Percentiles rank a stretch among this genome's conserved stretches.
Evolutionary conservation across 2,888 invertebrate species (phyloP).

Genomic region (Dascillus cervinus): DNA sequence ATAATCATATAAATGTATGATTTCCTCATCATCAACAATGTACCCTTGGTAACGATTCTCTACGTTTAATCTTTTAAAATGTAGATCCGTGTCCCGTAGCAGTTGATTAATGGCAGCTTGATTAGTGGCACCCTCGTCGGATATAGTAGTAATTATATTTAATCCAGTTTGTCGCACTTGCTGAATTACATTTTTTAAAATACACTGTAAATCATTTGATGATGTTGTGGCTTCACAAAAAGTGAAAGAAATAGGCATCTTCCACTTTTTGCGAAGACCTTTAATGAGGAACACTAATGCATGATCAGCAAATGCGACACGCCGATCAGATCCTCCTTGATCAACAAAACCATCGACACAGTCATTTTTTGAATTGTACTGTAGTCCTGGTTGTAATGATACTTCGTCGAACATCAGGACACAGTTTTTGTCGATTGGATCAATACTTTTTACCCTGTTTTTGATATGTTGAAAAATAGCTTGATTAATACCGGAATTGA

Average conservation of each 20-base stretch:
- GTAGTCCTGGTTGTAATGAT: not conserved
- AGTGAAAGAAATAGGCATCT: slow-evolving; percentile 2
- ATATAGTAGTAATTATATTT: too few relatives aligned
- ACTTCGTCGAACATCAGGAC: slow-evolving; percentile 8
- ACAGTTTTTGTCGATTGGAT: slow-evolving; percentile 8
- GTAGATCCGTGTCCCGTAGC: too few relatives aligned
- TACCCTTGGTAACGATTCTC: too few relatives aligned
- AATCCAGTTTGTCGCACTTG: too few relatives aligned
- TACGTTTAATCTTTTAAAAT: too few relatives aligned
- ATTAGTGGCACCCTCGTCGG: too few relatives aligned
- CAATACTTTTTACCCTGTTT: not conserved
- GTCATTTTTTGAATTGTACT: slow-evolving; percentile 1
- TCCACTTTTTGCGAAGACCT: slow-evolving; percentile 3
- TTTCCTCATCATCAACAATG: too few relatives aligned
- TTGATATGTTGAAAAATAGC: slow-evolving; percentile 4
- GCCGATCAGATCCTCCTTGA: not conserved
- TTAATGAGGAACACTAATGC: slow-evolving; percentile 2
- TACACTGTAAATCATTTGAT: too few relatives aligned
- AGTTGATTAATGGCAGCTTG: too few relatives aligned
- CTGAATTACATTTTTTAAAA: too few relatives aligned
- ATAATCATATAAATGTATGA: too few relatives aligned
- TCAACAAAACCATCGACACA: slow-evolving; percentile 3
- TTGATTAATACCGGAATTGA: slow-evolving; percentile 5
- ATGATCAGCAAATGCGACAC: slow-evolving; percentile 1
- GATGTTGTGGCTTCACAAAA: slow-evolving; percentile 2